Percentiles rank a stretch among this genome's conserved stretches.
Conservation (phyloP, 2,888 invertebrate genomes). For the Argyresthia goedartella region DNA sequence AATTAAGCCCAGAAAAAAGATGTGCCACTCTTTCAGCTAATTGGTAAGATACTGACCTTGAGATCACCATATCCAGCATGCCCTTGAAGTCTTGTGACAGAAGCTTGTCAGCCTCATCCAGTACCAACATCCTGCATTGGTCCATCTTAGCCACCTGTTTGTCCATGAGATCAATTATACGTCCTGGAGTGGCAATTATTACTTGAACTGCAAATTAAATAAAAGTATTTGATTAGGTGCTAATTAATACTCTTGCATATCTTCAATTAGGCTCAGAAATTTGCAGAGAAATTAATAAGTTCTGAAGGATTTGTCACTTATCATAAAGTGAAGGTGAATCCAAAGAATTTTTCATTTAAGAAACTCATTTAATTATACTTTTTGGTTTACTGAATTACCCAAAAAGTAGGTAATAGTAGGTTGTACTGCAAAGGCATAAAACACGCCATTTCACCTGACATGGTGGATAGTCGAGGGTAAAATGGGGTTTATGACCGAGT, state of each 20-base stretch:
- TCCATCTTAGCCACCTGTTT: conserved; percentile 95
- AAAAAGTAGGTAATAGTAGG: too few species aligned
- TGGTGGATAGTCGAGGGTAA: too few species aligned
- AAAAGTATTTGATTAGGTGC: too few species aligned
- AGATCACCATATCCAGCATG: conserved; percentile 98
- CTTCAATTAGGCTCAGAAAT: too few species aligned
- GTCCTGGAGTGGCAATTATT: conserved; percentile 98
- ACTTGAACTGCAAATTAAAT: conserved; percentile 84
- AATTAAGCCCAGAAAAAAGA: not conserved
- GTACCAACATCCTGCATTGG: conserved; percentile 95
- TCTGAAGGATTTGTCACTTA: conserved; percentile 51
- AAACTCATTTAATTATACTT: too few species aligned
- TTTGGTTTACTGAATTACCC: too few species aligned
- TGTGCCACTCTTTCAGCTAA: too few species aligned
- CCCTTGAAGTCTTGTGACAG: conserved; percentile 99
- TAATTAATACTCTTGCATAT: too few species aligned
- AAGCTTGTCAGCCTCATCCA: conserved; percentile 99
- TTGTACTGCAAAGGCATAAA: too few species aligned
- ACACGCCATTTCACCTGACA: too few species aligned
- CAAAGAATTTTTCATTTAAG: conserved; percentile 56
- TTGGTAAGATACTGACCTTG: conserved; percentile 26
- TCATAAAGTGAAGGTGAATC: conserved; percentile 65
- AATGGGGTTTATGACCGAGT: too few species aligned
- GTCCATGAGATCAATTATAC: conserved; percentile 99
- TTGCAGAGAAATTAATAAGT: not conserved